These are phyloP conservation scores for Dolichopus griseipennis DNA, from an alignment of 2,888 invertebrate genomes.

Conservation along the genomic window DNA sequence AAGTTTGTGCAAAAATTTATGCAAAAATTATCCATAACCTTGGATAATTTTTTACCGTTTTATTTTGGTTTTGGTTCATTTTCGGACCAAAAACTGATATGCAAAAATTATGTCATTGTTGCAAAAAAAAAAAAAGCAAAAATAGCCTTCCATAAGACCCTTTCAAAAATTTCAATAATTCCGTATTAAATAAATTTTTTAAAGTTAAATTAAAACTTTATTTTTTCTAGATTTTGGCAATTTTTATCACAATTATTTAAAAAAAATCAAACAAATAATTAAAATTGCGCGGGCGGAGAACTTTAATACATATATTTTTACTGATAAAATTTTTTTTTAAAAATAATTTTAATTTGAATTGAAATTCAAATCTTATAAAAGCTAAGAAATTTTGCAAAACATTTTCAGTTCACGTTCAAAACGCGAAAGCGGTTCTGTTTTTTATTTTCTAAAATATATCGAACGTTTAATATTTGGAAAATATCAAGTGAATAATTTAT, in stretches of 20 bases:
- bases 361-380: not conserved
- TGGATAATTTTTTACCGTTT: too few species aligned
- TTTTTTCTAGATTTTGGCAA: not conserved
- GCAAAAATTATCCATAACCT: too few species aligned
- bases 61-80: too few species aligned
- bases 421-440: not conserved
- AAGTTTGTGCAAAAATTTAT: too few species aligned
- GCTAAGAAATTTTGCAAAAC: not conserved
- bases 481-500: too few species aligned
- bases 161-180: too few species aligned
- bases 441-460: not conserved
- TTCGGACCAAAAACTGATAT: not conserved
- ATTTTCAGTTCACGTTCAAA: not conserved
- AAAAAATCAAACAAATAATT: not conserved
- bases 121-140: not conserved
- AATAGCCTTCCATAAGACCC: too few species aligned
- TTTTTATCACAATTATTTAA: not conserved
- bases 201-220: not conserved
- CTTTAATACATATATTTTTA: not conserved
- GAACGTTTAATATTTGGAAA: too few species aligned
- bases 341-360: not conserved
- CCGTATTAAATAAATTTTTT: not conserved
- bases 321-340: not conserved
- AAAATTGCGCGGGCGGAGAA: not conserved
- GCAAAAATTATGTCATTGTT: not conserved